Evolutionary conservation across 1,140 invertebrate species (phyloP).

Genomic region (Sycobia sp.): DNA sequence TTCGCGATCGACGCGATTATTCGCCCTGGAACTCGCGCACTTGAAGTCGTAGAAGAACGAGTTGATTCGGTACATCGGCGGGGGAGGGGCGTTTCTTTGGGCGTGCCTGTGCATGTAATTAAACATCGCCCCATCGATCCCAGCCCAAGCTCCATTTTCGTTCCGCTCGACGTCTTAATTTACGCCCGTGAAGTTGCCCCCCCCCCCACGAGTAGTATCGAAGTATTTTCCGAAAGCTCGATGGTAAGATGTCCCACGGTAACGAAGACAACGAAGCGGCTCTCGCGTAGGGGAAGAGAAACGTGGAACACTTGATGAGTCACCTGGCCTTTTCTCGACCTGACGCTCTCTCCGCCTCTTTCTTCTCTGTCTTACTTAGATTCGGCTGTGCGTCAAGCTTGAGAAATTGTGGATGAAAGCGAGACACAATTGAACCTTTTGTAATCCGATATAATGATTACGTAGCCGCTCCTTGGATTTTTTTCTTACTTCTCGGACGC

Average conservation of each 20-base stretch:
- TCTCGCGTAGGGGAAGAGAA: neutral
- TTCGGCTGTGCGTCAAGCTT: neutral
- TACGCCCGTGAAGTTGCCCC: neutral
- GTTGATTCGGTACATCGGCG: constrained; percentile 38
- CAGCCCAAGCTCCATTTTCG: too few species aligned
- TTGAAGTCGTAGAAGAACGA: constrained; percentile 20
- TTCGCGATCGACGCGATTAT: constrained; percentile 16
- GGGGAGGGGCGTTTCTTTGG: constrained; percentile 35
- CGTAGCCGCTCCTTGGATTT: too few species aligned
- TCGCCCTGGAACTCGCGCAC: neutral
- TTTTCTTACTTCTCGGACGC: too few species aligned
- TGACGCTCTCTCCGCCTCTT: neutral
- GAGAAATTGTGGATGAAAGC: neutral
- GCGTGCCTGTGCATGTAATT: constrained; percentile 54
- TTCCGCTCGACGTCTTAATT: constrained; percentile 46
- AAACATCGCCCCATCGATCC: too few species aligned
- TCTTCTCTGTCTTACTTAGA: neutral
- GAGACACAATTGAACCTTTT: too few species aligned
- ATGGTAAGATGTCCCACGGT: neutral
- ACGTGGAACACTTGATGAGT: constrained; percentile 2
- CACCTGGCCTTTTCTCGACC: neutral
- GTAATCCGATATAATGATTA: too few species aligned
- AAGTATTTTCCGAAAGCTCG: constrained; percentile 30
- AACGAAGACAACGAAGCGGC: neutral
- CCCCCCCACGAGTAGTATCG: constrained; percentile 27